These are phyloP conservation scores for Rhadinocentrus ornatus DNA, from an alignment of 2,797 vertebrate species.

Conservation along the genomic window DNA sequence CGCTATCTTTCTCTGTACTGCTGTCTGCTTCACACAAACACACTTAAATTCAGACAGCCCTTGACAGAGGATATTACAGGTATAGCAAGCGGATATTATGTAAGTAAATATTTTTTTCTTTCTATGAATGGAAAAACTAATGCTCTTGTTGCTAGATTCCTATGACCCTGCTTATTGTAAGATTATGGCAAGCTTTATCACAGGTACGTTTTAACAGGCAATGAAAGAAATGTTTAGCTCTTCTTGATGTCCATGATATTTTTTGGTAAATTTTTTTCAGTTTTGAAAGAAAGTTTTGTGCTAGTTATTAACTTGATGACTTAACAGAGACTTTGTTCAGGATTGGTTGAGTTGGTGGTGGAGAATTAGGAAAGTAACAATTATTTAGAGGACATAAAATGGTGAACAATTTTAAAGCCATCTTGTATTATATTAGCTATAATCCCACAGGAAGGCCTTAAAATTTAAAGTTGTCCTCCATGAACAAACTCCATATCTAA, in stretches of 20 bases:
- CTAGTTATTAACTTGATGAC: neutral
- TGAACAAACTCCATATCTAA: neutral
- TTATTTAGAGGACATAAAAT: conserved; percentile 4
- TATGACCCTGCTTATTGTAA: neutral
- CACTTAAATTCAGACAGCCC: conserved; percentile 3
- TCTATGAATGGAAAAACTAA: neutral
- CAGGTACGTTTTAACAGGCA: neutral
- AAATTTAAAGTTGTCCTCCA: neutral
- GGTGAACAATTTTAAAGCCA: neutral
- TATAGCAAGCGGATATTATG: conserved; percentile 41
- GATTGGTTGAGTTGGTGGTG: neutral
- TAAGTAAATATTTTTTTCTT: conserved; percentile 49
- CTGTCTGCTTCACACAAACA: conserved; percentile 40
- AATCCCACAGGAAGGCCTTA: neutral
- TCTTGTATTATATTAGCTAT: neutral
- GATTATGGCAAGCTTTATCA: neutral
- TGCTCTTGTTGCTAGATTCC: neutral
- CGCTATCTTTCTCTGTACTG: conserved; percentile 43
- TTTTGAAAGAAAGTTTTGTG: neutral
- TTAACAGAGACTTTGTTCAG: neutral
- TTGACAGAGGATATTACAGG: conserved; percentile 23
- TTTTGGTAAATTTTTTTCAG: neutral
- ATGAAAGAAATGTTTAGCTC: neutral
- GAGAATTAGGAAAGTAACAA: neutral
- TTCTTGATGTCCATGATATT: neutral